Conservation (phyloP, 2,888 invertebrate genomes). For the Troilus luridus region DNA sequence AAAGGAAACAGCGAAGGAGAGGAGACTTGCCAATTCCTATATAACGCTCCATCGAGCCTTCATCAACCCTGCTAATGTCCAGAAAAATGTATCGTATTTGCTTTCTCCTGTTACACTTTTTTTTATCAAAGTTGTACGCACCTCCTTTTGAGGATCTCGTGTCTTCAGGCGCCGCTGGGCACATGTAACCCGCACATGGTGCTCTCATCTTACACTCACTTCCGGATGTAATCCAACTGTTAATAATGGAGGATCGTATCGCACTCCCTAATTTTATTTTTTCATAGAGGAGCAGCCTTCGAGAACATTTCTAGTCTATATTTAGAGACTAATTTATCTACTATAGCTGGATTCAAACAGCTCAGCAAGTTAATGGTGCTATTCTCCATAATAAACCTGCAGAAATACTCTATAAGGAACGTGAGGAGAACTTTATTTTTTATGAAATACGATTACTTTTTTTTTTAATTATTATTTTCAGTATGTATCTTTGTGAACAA, state of each 20-base stretch:
- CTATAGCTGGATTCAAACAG: too few relatives aligned
- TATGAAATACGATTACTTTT: too few relatives aligned
- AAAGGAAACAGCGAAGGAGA: neutral
- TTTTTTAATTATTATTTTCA: too few relatives aligned
- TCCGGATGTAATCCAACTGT: neutral
- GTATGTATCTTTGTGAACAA: too few relatives aligned
- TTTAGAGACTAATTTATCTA: too few relatives aligned
- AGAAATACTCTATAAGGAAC: too few relatives aligned
- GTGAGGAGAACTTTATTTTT: too few relatives aligned
- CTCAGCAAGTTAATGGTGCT: too few relatives aligned
- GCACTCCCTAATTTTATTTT: neutral
- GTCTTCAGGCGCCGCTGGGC: neutral
- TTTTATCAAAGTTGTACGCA: neutral
- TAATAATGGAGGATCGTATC: neutral
- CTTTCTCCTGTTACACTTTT: neutral
- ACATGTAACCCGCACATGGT: neutral
- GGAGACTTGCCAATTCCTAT: slow-evolving; percentile 4
- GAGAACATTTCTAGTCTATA: neutral
- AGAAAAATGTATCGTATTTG: slow-evolving; percentile 31
- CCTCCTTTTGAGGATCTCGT: neutral
- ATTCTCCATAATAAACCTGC: too few relatives aligned
- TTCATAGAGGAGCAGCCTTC: neutral
- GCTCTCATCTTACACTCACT: neutral
- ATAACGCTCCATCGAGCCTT: neutral
- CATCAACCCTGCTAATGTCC: neutral